phyloP scores from a whole-genome alignment of 1,140 invertebrate genomes.

The Bradysia coprophila region DNA sequence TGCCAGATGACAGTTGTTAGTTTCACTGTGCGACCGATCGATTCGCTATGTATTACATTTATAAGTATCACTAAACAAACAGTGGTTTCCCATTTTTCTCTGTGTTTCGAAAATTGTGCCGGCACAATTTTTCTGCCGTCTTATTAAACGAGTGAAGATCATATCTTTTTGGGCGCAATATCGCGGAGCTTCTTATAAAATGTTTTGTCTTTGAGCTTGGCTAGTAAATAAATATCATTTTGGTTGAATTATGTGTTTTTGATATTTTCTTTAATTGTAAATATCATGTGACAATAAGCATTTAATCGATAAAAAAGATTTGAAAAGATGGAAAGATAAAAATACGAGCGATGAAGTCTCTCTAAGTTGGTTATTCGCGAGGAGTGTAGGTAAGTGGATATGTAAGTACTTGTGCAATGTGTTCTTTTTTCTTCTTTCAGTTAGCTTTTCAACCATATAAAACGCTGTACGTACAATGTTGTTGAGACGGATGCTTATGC shows the following conservation, averaged over 20 bases:
- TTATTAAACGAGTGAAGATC: neutral
- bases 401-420: too few species aligned
- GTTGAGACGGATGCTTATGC: too few species aligned
- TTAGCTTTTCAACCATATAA: too few species aligned
- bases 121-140: neutral
- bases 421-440: too few species aligned
- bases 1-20: too few species aligned
- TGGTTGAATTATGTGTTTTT: constrained; percentile 2
- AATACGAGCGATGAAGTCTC: too few species aligned
- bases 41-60: neutral
- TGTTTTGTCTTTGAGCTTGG: neutral
- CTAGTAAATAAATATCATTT: neutral
- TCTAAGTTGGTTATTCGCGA: too few species aligned
- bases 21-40: neutral
- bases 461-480: too few species aligned
- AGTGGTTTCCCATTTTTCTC: neutral
- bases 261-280: constrained; percentile 1
- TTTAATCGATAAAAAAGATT: constrained; percentile 1
- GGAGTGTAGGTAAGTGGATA: too few species aligned
- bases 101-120: neutral
- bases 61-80: neutral
- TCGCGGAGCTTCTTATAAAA: neutral
- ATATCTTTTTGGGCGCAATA: neutral
- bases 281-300: constrained; percentile 2
- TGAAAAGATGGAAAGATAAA: neutral